These are phyloP conservation scores for Calyptomena viridis DNA, from an alignment of 2,113 vertebrate genomes.

Conservation along the genomic window DNA sequence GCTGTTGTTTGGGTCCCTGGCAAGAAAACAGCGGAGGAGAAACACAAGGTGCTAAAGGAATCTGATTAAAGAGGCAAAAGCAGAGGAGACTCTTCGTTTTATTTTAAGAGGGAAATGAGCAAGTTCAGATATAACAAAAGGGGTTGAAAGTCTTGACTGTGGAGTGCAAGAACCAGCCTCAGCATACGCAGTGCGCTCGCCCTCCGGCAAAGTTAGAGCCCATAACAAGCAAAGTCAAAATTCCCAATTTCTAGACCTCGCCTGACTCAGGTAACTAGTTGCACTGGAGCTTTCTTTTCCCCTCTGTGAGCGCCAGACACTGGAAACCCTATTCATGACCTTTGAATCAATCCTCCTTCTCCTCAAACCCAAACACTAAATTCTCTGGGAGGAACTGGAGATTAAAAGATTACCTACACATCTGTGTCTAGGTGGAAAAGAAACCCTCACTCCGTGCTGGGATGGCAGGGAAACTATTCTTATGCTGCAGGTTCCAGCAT, in stretches of 20 bases:
- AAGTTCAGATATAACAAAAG: conserved; percentile 24
- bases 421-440: conserved; percentile 39
- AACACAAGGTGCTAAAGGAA: background rate
- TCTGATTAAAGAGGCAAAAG: background rate
- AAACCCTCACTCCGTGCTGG: background rate
- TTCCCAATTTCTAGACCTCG: background rate
- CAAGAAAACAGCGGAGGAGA: background rate
- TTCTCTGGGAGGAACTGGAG: background rate
- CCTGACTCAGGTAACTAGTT: conserved; percentile 20
- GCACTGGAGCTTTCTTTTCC: background rate
- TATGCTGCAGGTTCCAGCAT: background rate
- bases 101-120: background rate
- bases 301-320: background rate
- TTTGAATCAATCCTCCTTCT: background rate
- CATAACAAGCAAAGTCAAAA: conserved; percentile 14
- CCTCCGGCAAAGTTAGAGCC: conserved; percentile 46
- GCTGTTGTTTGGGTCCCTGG: background rate
- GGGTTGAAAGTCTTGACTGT: background rate
- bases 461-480: background rate
- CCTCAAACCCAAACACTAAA: background rate
- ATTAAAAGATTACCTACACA: conserved; percentile 45
- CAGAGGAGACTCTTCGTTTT: background rate
- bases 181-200: background rate
- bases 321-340: background rate
- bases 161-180: background rate